Base-by-base conservation (phyloP, 2,888 invertebrate genomes). In the Flexamia atlantica region DNA sequence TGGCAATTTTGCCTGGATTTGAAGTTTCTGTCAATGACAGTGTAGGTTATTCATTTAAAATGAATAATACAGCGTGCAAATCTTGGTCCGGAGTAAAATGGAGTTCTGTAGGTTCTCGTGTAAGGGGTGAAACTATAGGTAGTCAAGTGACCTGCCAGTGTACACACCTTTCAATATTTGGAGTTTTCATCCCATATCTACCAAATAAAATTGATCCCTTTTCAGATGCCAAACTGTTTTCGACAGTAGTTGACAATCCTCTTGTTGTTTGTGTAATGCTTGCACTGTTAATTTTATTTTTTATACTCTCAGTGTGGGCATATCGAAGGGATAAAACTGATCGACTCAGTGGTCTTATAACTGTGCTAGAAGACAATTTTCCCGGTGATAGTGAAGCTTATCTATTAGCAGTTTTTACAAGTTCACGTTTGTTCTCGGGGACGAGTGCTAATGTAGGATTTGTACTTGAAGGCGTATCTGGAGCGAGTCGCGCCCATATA, bases 381-480 rank as follows among this genome's bases (percentile, higher is more conserved):
- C 85, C 85, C 14, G 82, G 81, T 0, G 86, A 87, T 42, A 83
- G 80, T 12, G 86, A 85, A 82, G 85, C 83, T 2, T 88, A 88
- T 68, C 46, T 87, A 20, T 60, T 88, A 9, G 84, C 84, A 0
- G 87, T 88, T 7, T 87, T 85, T 53, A 88, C 88, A 0, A 87
- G 88, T 28, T 83, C 82, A 40, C 82, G 82, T 20, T 20, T 85
- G 17, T 80, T 68, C 50, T 83, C 88, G 30, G 87, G 87, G 42
- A 88, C 88, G 12, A 85, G 86, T 7, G 86, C 88, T 4, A 87
- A 87, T 83, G 87, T 88, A 3, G 87, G 87, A 9, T 85, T 88
- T 10, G 83, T 85, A 81, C 42, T 88, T 7, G 50, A 81, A n/a
- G 88, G 88, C 40, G 40, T 14, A 1, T 9, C 4, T 25, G 28